Base-by-base conservation (phyloP, 2,797 vertebrate genomes). In the Bradypodion pumilum region DNA sequence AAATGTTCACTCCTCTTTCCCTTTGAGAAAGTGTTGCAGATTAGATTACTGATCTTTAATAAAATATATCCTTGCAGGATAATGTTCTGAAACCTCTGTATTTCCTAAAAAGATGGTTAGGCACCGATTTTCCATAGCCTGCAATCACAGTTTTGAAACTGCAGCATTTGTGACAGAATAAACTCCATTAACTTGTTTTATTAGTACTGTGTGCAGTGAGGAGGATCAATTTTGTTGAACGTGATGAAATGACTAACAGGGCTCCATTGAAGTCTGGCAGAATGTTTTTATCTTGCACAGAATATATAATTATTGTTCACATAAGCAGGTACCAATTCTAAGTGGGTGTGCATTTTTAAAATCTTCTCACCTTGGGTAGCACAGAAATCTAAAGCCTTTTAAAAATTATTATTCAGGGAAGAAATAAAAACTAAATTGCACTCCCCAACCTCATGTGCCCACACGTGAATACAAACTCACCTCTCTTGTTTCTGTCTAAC, bases 101-200 rank as follows among this genome's bases (percentile, higher is more conserved):
- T 80, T 86, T 93, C 89, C 93, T 91, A 89, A 91, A 90, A 86
- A 93, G 86, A 72, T 89, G 89, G 73, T 91, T 91, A 93, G 83
- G 91, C 86, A 78, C 91, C 91, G 85, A 89, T 93, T 94, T 95
- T 92, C 90, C 88, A 88, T 88, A 93, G 90, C 91, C 90, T 91
- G 92, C 88, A 96, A 92, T 94, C 93, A 93, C 90, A 88, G 90
- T 83, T 93, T 94, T 89, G 90, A 95, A 94, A 94, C 29, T 80
- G 91, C 91, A 92, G 90, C 84, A 89, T 95, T 95, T 94, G 90
- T 93, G 94, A 92, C 94, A 95, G 93, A 95, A 96, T 94, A 94
- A 96, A 95, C 91, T 95, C 94, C 95, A 95, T 96, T 96, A 95
- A 94, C 93, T 95, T 94, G 93, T 94, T 94, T 95, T 96, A 95